Evolutionary conservation across 2,113 vertebrate species (phyloP).

Genomic region (Arothron firmamentum): DNA sequence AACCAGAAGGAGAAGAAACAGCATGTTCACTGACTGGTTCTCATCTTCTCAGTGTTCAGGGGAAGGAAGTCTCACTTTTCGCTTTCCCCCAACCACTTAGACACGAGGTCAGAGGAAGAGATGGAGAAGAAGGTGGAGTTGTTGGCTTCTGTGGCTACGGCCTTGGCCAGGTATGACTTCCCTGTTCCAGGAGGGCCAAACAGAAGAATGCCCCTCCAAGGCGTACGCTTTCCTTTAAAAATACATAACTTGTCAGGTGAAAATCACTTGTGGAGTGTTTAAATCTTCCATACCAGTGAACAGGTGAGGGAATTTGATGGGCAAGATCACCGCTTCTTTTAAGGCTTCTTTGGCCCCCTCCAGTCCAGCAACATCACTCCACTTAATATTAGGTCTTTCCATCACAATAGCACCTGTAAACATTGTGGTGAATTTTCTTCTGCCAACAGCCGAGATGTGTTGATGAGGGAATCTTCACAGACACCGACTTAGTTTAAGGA

Average conservation of each 20-base stretch:
- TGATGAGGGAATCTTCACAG: too few relatives aligned
- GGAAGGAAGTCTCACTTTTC: constrained; percentile 80
- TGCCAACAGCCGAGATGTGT: too few relatives aligned
- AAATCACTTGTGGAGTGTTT: constrained; percentile 59
- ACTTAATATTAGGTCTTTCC: constrained; percentile 95
- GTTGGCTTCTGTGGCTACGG: constrained; percentile 91
- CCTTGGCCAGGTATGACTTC: constrained; percentile 93
- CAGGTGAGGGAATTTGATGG: constrained; percentile 95
- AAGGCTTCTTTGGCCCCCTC: constrained; percentile 95
- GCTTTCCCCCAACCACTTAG: constrained; percentile 94
- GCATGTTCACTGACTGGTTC: background rate
- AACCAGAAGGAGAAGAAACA: background rate
- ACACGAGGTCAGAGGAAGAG: constrained; percentile 91
- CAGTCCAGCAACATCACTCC: constrained; percentile 90
- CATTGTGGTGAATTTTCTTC: too few relatives aligned
- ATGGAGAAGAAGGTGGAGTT: constrained; percentile 95
- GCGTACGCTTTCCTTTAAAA: constrained; percentile 85
- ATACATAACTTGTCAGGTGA: constrained; percentile 69
- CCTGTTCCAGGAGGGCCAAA: constrained; percentile 93
- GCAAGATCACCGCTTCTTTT: constrained; percentile 94
- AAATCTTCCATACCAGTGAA: constrained; percentile 79
- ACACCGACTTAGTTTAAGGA: too few relatives aligned
- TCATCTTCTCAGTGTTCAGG: accelerated
- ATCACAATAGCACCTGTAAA: constrained; percentile 87
- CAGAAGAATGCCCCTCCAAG: constrained; percentile 91